Evolutionary conservation across 2,888 invertebrate species (phyloP).

Genomic region (Argynnis bischoffii): DNA sequence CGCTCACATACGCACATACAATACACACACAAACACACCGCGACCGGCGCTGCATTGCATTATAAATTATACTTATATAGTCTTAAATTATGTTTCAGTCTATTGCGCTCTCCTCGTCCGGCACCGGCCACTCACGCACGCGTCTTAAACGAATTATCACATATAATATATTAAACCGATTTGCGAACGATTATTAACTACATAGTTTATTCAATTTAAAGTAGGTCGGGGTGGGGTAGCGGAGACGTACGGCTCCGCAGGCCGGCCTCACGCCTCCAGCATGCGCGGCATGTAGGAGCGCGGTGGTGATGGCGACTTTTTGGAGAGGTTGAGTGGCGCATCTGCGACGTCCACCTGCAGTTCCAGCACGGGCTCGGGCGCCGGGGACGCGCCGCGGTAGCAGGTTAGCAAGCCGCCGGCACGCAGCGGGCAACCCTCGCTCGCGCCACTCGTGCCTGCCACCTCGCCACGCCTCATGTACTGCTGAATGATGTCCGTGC

Average conservation of each 20-base stretch:
- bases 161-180: conserved; percentile 86
- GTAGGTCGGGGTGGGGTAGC: conserved; percentile 80
- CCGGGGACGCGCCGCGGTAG: conserved; percentile 74
- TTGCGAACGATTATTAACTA: conserved; percentile 81
- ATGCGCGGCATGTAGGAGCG: conserved; percentile 84
- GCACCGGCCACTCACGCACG: conserved; percentile 81
- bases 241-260: conserved; percentile 77
- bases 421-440: conserved; percentile 71
- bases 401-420: conserved; percentile 61
- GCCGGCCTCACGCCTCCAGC: conserved; percentile 84
- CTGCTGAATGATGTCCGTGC: conserved; percentile 95
- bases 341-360: conserved; percentile 91
- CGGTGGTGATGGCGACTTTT: conserved; percentile 87
- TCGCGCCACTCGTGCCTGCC: conserved; percentile 73
- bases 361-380: conserved; percentile 71
- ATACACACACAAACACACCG: conserved; percentile 84
- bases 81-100: conserved; percentile 84
- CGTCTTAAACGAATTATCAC: conserved; percentile 84
- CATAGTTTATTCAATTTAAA: conserved; percentile 76
- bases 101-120: conserved; percentile 82
- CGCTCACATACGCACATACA: conserved; percentile 85
- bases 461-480: conserved; percentile 92
- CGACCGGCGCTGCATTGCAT: conserved; percentile 84
- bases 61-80: conserved; percentile 85
- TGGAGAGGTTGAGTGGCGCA: conserved; percentile 94